Base-by-base conservation (phyloP, 2,888 invertebrate species). In the Norana najaformis region DNA sequence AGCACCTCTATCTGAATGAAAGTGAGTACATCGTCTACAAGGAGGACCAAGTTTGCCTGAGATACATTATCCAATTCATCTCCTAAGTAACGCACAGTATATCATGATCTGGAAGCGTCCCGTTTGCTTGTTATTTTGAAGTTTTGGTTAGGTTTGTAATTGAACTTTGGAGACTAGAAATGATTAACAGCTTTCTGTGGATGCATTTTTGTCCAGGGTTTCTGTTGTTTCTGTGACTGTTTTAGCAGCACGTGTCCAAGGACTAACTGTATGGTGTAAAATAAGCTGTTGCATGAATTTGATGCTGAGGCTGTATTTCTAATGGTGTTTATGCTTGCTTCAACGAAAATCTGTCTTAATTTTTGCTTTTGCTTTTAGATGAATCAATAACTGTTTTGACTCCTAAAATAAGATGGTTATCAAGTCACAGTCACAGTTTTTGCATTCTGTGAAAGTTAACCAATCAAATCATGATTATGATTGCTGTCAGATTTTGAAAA, bases 11-110 rank as follows among this genome's bases (percentile, higher is more conserved):
- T 34, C 89, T 93, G 88, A 90, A 91, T 23, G 92, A 94, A 91
- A 94, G 93, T 91, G 94, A 95, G 92, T 95, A 93, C 92, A 93
- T 95, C 39, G 93, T 95, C 18, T 94, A 94, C 91, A 93, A 94
- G 90, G 92, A 93, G 13, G 92, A 93, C 38, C 95, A 94, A 92
- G 93, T 94, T 47, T 93, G 93, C 89, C 92, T 95, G 88, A 93
- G 94, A 37, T 95, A 94, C 91, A 92, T 95, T n/a, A 93, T 95
- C 83, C 93, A 94, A 91, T 95, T 94, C 92, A 23, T 90, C 47
- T 85, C 85, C 85, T 36, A 69, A n/a, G n/a, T 69, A 11, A 69
- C 69, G 69, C 8, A 69, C 69, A 69, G 4, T 1, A 30, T 69
- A 11, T 69, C 69, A 6, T 69, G n/a, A n/a, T 69, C n/a, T 69